phyloP scores from a whole-genome alignment of 2,888 invertebrate genomes.

The Perizoma flavofasciatum region DNA sequence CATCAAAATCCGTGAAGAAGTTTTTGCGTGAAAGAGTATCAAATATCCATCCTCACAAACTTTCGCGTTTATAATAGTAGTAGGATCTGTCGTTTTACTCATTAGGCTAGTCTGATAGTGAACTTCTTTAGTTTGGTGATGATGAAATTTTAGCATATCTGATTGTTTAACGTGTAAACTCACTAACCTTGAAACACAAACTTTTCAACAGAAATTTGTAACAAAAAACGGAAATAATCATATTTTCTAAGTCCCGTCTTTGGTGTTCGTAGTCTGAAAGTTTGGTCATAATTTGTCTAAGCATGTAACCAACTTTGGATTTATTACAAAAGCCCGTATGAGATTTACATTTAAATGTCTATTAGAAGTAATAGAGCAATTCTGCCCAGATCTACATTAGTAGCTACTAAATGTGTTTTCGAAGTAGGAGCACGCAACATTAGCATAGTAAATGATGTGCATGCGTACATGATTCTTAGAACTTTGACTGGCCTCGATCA shows the following conservation, averaged over 20 bases:
- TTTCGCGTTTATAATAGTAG: too few species aligned
- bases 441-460: constrained; percentile 61
- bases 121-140: too few species aligned
- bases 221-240: too few species aligned
- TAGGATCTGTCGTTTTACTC: too few species aligned
- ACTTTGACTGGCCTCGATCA: constrained; percentile 33
- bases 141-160: too few species aligned
- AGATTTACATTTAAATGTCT: constrained; percentile 38
- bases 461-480: constrained; percentile 33
- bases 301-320: constrained; percentile 25
- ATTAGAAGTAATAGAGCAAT: constrained; percentile 54
- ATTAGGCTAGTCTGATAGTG: too few species aligned
- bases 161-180: too few species aligned
- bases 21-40: too few species aligned
- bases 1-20: too few species aligned
- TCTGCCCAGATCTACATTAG: constrained; percentile 50
- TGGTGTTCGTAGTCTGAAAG: constrained; percentile 14
- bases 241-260: neutral
- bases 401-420: constrained; percentile 48
- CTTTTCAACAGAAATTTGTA: too few species aligned
- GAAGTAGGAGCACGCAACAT: constrained; percentile 56
- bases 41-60: too few species aligned
- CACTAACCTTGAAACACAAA: too few species aligned
- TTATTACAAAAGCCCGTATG: constrained; percentile 28
- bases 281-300: constrained; percentile 29